Evolutionary conservation across 2,113 vertebrate species (phyloP).

Genomic region (Perca fluviatilis): DNA sequence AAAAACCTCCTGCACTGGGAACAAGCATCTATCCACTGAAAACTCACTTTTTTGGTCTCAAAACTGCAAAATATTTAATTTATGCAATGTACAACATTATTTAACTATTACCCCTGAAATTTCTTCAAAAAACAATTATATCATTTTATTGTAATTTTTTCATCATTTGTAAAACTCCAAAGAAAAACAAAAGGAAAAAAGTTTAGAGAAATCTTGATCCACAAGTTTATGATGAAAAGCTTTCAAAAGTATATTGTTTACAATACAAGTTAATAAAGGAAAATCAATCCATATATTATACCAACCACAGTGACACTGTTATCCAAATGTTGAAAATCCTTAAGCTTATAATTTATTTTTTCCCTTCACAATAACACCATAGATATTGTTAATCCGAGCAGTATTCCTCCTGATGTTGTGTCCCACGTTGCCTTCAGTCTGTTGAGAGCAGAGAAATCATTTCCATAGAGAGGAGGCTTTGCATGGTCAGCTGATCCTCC

Average conservation of each 20-base stretch:
- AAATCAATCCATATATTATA: background rate
- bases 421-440: conserved; percentile 17
- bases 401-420: background rate
- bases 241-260: too few species aligned
- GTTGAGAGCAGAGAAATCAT: conserved; percentile 26
- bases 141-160: too few species aligned
- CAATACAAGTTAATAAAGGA: background rate
- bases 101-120: too few species aligned
- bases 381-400: background rate
- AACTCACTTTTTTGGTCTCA: background rate
- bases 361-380: background rate
- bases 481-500: conserved; percentile 63
- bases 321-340: background rate
- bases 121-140: too few species aligned
- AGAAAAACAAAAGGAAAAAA: too few species aligned
- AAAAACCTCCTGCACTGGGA: conserved; percentile 41
- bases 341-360: background rate
- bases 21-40: background rate
- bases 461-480: conserved; percentile 48
- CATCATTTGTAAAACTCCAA: too few species aligned
- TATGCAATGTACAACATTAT: too few species aligned
- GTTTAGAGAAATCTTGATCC: too few species aligned
- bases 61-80: background rate
- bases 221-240: too few species aligned
- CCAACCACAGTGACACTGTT: background rate